These are phyloP conservation scores for Pangasianodon gigas DNA, from an alignment of 2,113 vertebrate species.

Conservation along the genomic window DNA sequence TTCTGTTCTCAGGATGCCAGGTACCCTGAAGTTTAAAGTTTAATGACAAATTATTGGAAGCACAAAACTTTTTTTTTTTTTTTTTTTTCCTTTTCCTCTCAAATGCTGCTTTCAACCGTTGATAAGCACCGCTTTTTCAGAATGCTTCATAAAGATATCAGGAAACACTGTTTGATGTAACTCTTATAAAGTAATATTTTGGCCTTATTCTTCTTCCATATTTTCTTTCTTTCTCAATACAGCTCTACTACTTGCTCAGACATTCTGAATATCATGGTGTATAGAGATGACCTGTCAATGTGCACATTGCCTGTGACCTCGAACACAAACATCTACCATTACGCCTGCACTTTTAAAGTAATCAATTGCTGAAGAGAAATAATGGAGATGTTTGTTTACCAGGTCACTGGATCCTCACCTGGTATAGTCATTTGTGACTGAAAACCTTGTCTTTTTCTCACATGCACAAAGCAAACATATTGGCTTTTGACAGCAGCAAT, in stretches of 20 bases:
- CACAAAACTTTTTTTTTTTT: neutral
- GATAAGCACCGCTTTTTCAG: neutral
- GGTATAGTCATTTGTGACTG: constrained; percentile 16
- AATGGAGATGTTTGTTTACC: constrained; percentile 12
- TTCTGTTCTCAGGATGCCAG: neutral
- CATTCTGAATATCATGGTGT: constrained; percentile 64
- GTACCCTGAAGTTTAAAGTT: neutral
- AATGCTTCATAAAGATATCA: neutral
- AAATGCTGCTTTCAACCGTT: neutral
- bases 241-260: constrained; percentile 64
- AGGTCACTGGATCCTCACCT: neutral
- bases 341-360: constrained; percentile 9
- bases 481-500: constrained; percentile 47
- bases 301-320: constrained; percentile 66
- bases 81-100: neutral
- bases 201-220: neutral
- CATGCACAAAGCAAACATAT: constrained; percentile 26
- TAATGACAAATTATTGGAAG: neutral
- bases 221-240: constrained; percentile 26
- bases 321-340: constrained; percentile 64
- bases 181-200: neutral
- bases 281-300: constrained; percentile 70
- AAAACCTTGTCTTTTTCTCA: constrained; percentile 12
- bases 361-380: constrained; percentile 1
- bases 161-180: neutral